Evolutionary conservation across 2,797 vertebrate genomes (phyloP).

Genomic region (Malurus leucopterus): DNA sequence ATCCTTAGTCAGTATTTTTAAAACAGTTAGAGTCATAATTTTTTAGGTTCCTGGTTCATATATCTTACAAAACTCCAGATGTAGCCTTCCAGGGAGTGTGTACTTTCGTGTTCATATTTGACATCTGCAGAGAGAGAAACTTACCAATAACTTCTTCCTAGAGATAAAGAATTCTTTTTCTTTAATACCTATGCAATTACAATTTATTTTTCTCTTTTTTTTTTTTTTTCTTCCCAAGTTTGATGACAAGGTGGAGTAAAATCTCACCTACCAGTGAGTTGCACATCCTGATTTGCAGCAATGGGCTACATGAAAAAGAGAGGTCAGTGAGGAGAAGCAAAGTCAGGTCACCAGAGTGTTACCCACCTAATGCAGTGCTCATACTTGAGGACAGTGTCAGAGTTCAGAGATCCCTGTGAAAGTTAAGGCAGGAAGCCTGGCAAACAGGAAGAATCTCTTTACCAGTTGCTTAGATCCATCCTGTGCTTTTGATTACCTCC

Average conservation of each 20-base stretch:
- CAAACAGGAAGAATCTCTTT: background rate
- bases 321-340: background rate
- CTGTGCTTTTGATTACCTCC: background rate
- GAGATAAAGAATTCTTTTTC: background rate
- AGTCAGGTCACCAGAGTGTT: background rate
- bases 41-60: background rate
- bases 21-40: background rate
- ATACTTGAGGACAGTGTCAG: background rate
- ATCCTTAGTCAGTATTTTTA: slow-evolving; percentile 4
- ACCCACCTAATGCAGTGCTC: background rate
- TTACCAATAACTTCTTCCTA: background rate
- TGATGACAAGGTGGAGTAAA: background rate
- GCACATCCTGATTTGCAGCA: background rate
- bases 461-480: background rate
- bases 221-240: background rate
- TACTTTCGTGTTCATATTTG: slow-evolving; percentile 25
- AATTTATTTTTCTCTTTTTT: background rate
- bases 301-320: background rate
- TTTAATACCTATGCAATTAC: background rate
- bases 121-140: background rate
- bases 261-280: background rate
- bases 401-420: background rate
- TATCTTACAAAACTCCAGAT: background rate
- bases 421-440: background rate
- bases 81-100: background rate